Evolutionary conservation across 2,888 invertebrate species (phyloP), one percentile per base, ranked within the genome.

Genomic region (Bellardia bayeri): DNA sequence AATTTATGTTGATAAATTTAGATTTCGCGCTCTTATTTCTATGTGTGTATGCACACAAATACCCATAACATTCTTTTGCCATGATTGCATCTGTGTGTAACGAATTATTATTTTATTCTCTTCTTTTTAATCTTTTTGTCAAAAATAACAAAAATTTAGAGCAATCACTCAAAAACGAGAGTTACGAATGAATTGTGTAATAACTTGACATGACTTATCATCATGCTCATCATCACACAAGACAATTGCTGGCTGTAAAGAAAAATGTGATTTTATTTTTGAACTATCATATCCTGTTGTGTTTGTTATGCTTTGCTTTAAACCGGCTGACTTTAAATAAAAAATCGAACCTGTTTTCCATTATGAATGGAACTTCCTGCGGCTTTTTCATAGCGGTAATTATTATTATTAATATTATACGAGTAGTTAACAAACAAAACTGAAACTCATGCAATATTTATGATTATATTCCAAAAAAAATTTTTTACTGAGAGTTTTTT

Each of bases 71-170:
- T 54, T 5, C 37, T 68, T 69, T 30, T 13, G 23, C 16, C n/a
- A 33, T 45, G 56, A 79, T 33, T 69, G 45, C 30, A 64, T 68
- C 54, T 82, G 68, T 69, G 61, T 75, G 75, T 49, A 68, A 75
- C 68, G 56, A 72, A 61, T 75, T 82, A 16, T 58, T 81, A 16
- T 54, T 7, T 58, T 82, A 7, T 37, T 6, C 37, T 40, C 11
- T 78, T 78, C 2, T 6, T 37, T 42, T 45, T 23, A 11, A 13
- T 23, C 37, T 71, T 71, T 16, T 37, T 42, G 37, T 37, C 37
- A 80, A 63, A 72, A 72, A 72, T 82, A 74, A 45, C 66, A 64
- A 42, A 72, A 74, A 82, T 66, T 37, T 66, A 74, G 72, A 74
- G 66, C 66, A 74, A 82, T 74, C 82, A 33, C 37, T 82, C 68